A percentile compares a stretch with the other conserved stretches of the same genome.
Conservation (phyloP, 2,888 invertebrate species). For the Cataglyphis altisquamis region DNA sequence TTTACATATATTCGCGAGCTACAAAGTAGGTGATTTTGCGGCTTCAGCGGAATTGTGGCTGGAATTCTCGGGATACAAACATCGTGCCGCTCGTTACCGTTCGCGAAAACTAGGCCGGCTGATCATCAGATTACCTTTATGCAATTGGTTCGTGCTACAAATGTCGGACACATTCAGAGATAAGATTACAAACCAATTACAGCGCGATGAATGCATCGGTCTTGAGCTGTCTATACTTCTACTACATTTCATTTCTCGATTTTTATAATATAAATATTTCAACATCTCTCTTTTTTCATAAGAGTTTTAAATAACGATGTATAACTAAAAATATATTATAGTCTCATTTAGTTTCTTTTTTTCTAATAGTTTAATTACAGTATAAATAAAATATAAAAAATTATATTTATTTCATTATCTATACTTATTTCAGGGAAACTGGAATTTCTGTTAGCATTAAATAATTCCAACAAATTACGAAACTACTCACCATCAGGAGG, state of each 20-base stretch:
- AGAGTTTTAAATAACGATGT: background rate
- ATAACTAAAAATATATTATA: background rate
- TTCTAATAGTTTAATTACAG: background rate
- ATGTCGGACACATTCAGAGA: conserved; percentile 42
- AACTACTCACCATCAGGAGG: conserved; percentile 93
- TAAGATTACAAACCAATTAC: conserved; percentile 44
- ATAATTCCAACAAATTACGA: background rate
- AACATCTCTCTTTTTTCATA: background rate
- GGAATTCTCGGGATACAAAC: conserved; percentile 63
- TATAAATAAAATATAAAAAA: background rate
- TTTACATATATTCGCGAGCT: conserved; percentile 44
- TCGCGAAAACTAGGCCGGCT: conserved; percentile 63
- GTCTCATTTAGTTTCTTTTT: background rate
- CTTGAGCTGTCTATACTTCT: background rate
- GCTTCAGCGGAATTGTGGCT: conserved; percentile 66
- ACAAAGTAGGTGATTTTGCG: conserved; percentile 65
- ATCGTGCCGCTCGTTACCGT: conserved; percentile 70
- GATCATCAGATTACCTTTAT: conserved; percentile 60
- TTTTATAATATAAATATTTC: background rate
- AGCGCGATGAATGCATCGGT: conserved; percentile 15
- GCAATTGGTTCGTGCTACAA: conserved; percentile 45
- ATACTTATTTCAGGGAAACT: background rate
- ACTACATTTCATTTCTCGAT: background rate
- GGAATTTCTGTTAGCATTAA: background rate
- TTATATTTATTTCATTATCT: background rate